Percentiles rank a stretch among this genome's conserved stretches.
Conservation (phyloP, 92 coral and sea anemone species). For the Palythoa grandiflora region DNA sequence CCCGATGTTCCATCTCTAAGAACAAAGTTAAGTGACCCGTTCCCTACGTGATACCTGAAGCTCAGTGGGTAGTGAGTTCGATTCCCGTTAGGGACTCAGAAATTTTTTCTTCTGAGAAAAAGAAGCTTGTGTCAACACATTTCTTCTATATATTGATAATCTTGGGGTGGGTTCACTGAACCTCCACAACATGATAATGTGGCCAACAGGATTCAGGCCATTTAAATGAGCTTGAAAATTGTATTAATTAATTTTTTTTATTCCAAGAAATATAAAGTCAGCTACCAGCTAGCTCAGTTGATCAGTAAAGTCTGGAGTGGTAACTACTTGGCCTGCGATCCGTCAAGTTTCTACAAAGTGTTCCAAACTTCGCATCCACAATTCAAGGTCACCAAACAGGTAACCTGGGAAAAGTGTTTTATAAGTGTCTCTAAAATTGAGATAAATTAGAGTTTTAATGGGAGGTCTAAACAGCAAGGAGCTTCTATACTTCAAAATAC, state of each 20-base stretch:
- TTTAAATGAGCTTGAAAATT: too few relatives aligned
- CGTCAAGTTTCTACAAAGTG: constrained; percentile 68
- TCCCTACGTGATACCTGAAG: too few relatives aligned
- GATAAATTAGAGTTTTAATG: background rate
- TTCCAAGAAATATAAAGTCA: background rate
- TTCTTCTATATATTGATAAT: too few relatives aligned
- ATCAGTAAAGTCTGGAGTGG: constrained; percentile 87
- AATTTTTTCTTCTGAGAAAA: too few relatives aligned
- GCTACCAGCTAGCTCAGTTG: constrained; percentile 67
- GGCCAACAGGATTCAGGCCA: too few relatives aligned
- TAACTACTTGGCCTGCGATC: constrained; percentile 74
- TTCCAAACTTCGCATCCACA: constrained; percentile 63
- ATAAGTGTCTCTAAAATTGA: background rate
- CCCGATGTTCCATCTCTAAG: too few relatives aligned
- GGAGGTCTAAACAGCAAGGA: background rate
- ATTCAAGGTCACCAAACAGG: constrained; percentile 60
- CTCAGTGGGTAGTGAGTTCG: too few relatives aligned
- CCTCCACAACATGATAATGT: too few relatives aligned
- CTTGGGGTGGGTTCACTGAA: too few relatives aligned
- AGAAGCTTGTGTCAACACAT: too few relatives aligned
- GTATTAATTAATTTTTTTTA: background rate
- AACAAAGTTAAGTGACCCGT: too few relatives aligned
- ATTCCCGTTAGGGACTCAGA: too few relatives aligned
- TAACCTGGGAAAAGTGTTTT: background rate
- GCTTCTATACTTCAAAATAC: background rate